Evolutionary conservation across 2,113 vertebrate genomes (phyloP).

Genomic region (Menidia beryllina): DNA sequence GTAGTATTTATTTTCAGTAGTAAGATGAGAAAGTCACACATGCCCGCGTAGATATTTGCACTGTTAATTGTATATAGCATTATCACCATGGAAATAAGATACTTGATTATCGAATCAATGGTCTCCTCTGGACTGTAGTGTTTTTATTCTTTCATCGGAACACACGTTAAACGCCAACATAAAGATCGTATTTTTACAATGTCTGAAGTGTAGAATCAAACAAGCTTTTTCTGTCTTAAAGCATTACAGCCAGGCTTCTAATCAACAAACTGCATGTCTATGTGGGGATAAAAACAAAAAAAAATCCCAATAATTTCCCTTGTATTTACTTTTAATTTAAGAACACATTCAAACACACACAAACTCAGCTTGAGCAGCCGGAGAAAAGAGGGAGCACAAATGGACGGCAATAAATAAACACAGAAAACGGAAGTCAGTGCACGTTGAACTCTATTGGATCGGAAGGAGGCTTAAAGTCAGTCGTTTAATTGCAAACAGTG

Average conservation of each 20-base stretch:
- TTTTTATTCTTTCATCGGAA: slow-evolving; percentile 82
- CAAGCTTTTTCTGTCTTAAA: slow-evolving; percentile 61
- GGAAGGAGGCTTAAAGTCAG: too few species aligned
- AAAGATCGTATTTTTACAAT: slow-evolving; percentile 82
- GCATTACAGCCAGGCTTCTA: slow-evolving; percentile 8
- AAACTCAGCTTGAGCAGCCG: slow-evolving; percentile 22
- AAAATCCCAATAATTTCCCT: background rate
- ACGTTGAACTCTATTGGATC: background rate
- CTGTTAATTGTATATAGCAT: slow-evolving; percentile 83
- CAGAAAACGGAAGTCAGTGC: slow-evolving; percentile 7
- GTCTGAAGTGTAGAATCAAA: slow-evolving; percentile 88
- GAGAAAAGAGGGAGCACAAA: slow-evolving; percentile 16
- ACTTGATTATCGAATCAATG: slow-evolving; percentile 89
- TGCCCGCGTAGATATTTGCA: slow-evolving; percentile 95
- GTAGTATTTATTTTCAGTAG: slow-evolving; percentile 86
- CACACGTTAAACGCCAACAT: slow-evolving; percentile 89
- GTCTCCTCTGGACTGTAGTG: slow-evolving; percentile 83
- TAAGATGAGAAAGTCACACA: slow-evolving; percentile 90
- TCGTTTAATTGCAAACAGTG: slow-evolving; percentile 1
- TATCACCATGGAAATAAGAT: slow-evolving; percentile 96
- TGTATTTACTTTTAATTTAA: slow-evolving; percentile 31
- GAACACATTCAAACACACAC: slow-evolving; percentile 43
- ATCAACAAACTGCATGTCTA: slow-evolving; percentile 15
- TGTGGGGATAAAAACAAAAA: slow-evolving; percentile 29
- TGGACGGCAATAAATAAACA: slow-evolving; percentile 56